Conservation (phyloP, 2,113 vertebrate genomes). For the Litocranius walleri region DNA sequence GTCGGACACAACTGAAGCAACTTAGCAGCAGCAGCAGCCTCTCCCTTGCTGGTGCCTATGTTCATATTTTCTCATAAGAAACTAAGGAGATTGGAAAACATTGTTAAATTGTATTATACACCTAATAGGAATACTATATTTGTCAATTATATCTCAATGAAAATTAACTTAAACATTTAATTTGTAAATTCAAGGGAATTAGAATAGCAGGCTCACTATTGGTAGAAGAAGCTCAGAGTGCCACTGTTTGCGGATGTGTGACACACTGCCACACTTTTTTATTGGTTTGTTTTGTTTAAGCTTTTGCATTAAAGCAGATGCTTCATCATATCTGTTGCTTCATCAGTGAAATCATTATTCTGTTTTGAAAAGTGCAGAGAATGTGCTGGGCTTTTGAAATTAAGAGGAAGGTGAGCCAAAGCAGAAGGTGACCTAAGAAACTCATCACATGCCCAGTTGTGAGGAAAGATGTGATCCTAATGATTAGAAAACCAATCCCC, state of each 20-base stretch:
- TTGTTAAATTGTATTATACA: not conserved
- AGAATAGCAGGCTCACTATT: not conserved
- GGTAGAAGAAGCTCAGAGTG: not conserved
- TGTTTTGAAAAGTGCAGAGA: slow-evolving; percentile 3
- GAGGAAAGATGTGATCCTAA: not conserved
- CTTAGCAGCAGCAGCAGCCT: no score
- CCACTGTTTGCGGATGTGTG: not conserved
- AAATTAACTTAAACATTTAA: not conserved
- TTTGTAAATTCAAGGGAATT: not conserved
- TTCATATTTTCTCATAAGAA: not conserved
- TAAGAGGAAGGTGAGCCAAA: not conserved
- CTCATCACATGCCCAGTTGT: not conserved
- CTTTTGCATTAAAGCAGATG: not conserved
- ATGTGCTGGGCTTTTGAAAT: not conserved
- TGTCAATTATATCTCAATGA: not conserved
- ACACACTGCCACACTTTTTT: not conserved
- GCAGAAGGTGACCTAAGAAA: not conserved
- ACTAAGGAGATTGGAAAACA: not conserved
- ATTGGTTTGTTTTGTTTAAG: not conserved
- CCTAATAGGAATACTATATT: not conserved
- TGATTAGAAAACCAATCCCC: not conserved
- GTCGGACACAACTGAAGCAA: no score
- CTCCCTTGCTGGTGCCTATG: not conserved
- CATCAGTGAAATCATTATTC: not conserved
- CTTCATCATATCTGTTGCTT: not conserved